These are phyloP conservation scores for Telenomus remus DNA, from an alignment of 1,140 invertebrate species.

Conservation along the genomic window DNA sequence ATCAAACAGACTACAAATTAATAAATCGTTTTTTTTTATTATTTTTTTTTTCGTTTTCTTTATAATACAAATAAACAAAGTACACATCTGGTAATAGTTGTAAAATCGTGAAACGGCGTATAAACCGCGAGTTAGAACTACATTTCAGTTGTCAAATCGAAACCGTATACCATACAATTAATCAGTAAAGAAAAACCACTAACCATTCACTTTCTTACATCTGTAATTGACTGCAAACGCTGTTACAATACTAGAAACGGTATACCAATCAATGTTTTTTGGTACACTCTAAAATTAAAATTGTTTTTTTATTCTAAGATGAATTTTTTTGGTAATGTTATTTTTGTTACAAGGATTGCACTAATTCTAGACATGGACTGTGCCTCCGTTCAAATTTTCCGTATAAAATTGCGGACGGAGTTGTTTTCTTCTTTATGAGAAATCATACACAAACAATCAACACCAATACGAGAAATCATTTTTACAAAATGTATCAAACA, in stretches of 20 bases:
- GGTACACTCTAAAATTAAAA: conserved; percentile 4
- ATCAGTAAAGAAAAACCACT: neutral
- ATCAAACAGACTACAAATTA: conserved; percentile 11
- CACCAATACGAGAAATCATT: no score
- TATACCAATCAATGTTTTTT: conserved; percentile 16
- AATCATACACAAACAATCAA: neutral
- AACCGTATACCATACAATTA: conserved; percentile 7
- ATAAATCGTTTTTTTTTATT: neutral
- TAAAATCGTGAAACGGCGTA: no score
- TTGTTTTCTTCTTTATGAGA: conserved; percentile 28
- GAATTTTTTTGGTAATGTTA: conserved; percentile 14
- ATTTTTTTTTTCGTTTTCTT: conserved; percentile 1
- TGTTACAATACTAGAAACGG: conserved; percentile 11
- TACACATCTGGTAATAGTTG: conserved; percentile 8
- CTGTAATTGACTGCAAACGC: conserved; percentile 34
- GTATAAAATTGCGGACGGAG: conserved; percentile 53
- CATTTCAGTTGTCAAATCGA: conserved; percentile 1
- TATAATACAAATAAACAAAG: conserved; percentile 30
- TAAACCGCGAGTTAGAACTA: no score
- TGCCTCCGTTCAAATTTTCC: conserved; percentile 37
- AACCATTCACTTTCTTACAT: conserved; percentile 5
- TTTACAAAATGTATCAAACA: no score
- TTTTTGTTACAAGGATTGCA: neutral
- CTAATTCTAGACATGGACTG: conserved; percentile 9
- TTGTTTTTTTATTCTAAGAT: conserved; percentile 16